phyloP scores from a whole-genome alignment of 2,113 vertebrate species.

The Hylia prasina region DNA sequence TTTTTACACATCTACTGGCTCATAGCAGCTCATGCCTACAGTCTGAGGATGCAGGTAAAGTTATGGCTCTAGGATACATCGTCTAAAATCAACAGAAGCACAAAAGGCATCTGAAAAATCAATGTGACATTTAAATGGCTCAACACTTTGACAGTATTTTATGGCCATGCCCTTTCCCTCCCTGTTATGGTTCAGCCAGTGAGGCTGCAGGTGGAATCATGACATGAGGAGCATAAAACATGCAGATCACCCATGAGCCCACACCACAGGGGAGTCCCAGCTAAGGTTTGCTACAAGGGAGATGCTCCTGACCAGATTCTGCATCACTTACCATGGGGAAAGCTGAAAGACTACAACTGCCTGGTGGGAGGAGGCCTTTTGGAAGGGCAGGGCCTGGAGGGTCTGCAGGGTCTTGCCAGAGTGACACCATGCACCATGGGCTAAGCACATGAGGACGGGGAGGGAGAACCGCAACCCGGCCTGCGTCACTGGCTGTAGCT shows the following conservation, averaged over 20 bases:
- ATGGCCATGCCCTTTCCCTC: background rate
- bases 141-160: background rate
- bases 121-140: constrained; percentile 19
- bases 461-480: accelerated
- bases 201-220: background rate
- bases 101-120: constrained; percentile 63
- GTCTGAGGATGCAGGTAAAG: constrained; percentile 39
- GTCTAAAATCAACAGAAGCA: constrained; percentile 51
- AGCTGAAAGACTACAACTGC: background rate
- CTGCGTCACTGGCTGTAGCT: background rate
- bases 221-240: background rate
- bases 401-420: background rate
- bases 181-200: accelerated
- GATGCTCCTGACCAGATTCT: background rate
- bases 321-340: background rate
- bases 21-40: constrained; percentile 61
- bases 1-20: constrained; percentile 54
- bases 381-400: background rate
- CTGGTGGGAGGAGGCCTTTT: background rate
- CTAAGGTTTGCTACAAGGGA: background rate
- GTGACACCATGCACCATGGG: constrained; percentile 40
- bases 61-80: constrained; percentile 66
- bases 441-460: background rate
- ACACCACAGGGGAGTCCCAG: background rate
- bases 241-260: background rate